Evolutionary conservation across 2,888 invertebrate species (phyloP), one percentile per base, ranked within the genome.

Genomic region (Ectemnius cavifrons): DNA sequence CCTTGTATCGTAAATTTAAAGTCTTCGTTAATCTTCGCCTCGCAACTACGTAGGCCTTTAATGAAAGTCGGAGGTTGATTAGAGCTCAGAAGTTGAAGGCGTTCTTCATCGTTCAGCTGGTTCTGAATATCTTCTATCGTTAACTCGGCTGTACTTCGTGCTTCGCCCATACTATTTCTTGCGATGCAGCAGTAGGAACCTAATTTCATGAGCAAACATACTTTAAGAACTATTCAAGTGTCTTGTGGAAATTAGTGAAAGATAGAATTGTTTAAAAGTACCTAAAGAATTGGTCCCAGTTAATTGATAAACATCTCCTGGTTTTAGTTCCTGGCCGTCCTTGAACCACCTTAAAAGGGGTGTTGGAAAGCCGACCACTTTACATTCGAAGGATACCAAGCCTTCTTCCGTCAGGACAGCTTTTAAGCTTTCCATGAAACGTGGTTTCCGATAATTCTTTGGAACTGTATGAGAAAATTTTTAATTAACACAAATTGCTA

Each of bases 371-470:
- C 97, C 97, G 2, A 97, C 97, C 0, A 97, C 97, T 91, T 97
- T 97, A 89, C 97, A 97, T 88, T 97, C 97, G 88, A 97, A 97
- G 0, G 97, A 97, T 0, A 97, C 97, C 46, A 97, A 91, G 0
- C 97, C 97, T 91, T 97, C 97, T 88, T 97, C 97, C 0, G 97
- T 97, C 59, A 97, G 92, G 58, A 97, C 94, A 8, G 97, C 97
- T 91, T 96, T 96, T 11, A 97, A 92, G 84, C 95, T 96, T 90
- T 97, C 97, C 94, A 97, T 95, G 90, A 97, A 97, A 77, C 96
- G 93, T 0, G 97, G 97, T 88, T 96, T 96, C 82, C 97, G 93
- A 88, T 96, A 97, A 91, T 97, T 97, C 91, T 96, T 96, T 56
- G 97, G 97, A 89, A 97, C 97, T 96, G 62, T 14, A 18, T 4